Percentiles rank a stretch among this genome's conserved stretches.
Conservation (phyloP, 2,797 vertebrate genomes). For the Spondyliosoma cantharus region DNA sequence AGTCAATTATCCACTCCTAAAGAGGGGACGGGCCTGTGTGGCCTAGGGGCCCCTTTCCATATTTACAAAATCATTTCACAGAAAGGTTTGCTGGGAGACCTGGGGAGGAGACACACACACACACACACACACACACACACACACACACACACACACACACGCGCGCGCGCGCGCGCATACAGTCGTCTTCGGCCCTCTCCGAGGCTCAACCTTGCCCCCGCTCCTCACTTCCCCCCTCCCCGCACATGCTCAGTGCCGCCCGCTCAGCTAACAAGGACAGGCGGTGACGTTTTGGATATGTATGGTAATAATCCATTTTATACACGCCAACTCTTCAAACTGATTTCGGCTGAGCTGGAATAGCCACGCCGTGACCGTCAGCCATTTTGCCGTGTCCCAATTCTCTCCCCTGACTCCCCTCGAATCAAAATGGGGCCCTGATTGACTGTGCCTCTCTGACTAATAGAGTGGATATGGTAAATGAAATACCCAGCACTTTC, state of each 20-base stretch:
- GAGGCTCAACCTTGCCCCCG: slow-evolving; percentile 9
- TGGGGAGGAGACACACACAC: slow-evolving; percentile 57
- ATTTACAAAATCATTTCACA: slow-evolving; percentile 94
- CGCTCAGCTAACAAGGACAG: slow-evolving; percentile 64
- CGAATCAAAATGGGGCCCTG: slow-evolving; percentile 82
- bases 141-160: slow-evolving; percentile 32
- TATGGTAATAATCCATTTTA: slow-evolving; percentile 87
- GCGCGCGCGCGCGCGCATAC: slow-evolving; percentile 25
- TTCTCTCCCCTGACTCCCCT: slow-evolving; percentile 85
- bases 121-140: slow-evolving; percentile 25
- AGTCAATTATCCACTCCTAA: slow-evolving; percentile 99
- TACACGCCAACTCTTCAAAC: slow-evolving; percentile 73
- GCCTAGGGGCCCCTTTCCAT: slow-evolving; percentile 92
- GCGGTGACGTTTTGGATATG: slow-evolving; percentile 78
- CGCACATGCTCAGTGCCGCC: slow-evolving; percentile 51
- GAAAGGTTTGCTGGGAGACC: slow-evolving; percentile 82
- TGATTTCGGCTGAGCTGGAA: slow-evolving; percentile 75
- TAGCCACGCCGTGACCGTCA: slow-evolving; percentile 78
- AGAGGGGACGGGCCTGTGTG: slow-evolving; percentile 87
- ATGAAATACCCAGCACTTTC: slow-evolving; percentile 88
- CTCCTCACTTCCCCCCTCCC: slow-evolving; percentile 5
- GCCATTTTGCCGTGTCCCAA: slow-evolving; percentile 81
- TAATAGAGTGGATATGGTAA: slow-evolving; percentile 91
- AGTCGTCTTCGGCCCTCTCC: slow-evolving; percentile 30
- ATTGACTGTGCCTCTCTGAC: slow-evolving; percentile 85